Conservation (phyloP, 2,888 invertebrate species). For the Villa cingulata region DNA sequence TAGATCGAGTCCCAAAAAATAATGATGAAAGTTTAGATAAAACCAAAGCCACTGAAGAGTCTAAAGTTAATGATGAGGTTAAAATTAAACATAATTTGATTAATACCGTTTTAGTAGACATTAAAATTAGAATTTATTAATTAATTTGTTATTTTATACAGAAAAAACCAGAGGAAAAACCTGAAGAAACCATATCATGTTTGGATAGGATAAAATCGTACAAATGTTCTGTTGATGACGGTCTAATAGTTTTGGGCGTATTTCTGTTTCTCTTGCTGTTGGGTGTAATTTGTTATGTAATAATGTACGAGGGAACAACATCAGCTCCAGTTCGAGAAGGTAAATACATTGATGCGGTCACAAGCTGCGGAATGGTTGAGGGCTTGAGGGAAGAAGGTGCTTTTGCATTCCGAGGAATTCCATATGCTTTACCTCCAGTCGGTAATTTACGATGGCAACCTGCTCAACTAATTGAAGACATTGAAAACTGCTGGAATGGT, state of each 20-base stretch:
- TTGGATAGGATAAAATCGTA: conserved; percentile 49
- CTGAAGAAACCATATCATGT: conserved; percentile 34
- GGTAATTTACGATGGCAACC: conserved; percentile 54
- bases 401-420: conserved; percentile 68
- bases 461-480: conserved; percentile 49
- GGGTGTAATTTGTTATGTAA: conserved; percentile 49
- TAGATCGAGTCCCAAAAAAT: conserved; percentile 34
- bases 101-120: no score
- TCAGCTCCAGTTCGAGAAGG: conserved; percentile 57
- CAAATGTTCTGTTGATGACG: conserved; percentile 50
- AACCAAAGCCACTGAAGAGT: conserved; percentile 42
- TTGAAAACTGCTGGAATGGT: conserved; percentile 68
- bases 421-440: conserved; percentile 63
- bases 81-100: no score
- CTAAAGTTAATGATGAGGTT: background rate
- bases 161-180: conserved; percentile 25
- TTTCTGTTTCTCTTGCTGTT: conserved; percentile 47
- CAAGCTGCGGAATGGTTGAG: conserved; percentile 66
- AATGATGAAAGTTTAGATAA: conserved; percentile 60
- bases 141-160: conserved; percentile 10
- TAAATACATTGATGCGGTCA: conserved; percentile 55
- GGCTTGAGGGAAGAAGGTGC: conserved; percentile 65
- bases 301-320: conserved; percentile 43
- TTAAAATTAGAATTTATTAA: no score
- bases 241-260: conserved; percentile 43